Percentiles rank a stretch among this genome's conserved stretches.
Conservation (phyloP, 2,888 invertebrate species). For the Xanthia togata region DNA sequence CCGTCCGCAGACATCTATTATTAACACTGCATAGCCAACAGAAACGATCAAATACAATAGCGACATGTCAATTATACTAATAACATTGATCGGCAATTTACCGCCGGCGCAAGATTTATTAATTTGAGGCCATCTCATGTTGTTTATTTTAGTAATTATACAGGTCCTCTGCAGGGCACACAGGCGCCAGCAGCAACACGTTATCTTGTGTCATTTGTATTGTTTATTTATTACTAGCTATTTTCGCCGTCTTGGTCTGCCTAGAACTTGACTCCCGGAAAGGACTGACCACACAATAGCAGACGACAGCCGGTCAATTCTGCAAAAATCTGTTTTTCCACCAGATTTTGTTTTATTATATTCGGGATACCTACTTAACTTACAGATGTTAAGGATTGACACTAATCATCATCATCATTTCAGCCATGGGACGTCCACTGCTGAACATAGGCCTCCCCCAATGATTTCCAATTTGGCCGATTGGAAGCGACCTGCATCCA, state of each 20-base stretch:
- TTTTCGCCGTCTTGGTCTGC: neutral
- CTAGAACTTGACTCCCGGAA: neutral
- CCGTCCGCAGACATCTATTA: conserved; percentile 22
- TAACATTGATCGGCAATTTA: conserved; percentile 53
- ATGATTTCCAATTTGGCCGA: too few relatives aligned
- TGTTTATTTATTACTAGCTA: conserved; percentile 18
- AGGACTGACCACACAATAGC: neutral
- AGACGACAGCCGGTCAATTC: neutral
- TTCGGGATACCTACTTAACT: too few relatives aligned
- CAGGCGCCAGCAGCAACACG: conserved; percentile 50
- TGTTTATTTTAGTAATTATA: conserved; percentile 57
- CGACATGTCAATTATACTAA: conserved; percentile 61
- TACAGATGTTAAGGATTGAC: too few relatives aligned
- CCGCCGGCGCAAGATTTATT: conserved; percentile 57
- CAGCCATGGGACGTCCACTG: too few relatives aligned
- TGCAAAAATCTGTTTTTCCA: neutral
- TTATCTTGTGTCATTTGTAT: conserved; percentile 32
- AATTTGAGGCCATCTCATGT: conserved; percentile 57
- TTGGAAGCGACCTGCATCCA: too few relatives aligned
- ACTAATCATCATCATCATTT: too few relatives aligned
- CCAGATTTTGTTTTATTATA: too few relatives aligned
- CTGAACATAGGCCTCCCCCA: too few relatives aligned
- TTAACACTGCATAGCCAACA: conserved; percentile 22
- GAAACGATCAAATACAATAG: conserved; percentile 57
- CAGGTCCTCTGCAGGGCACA: conserved; percentile 45